Conservation (phyloP, 2,888 invertebrate species). For the Coelinius sp. region DNA sequence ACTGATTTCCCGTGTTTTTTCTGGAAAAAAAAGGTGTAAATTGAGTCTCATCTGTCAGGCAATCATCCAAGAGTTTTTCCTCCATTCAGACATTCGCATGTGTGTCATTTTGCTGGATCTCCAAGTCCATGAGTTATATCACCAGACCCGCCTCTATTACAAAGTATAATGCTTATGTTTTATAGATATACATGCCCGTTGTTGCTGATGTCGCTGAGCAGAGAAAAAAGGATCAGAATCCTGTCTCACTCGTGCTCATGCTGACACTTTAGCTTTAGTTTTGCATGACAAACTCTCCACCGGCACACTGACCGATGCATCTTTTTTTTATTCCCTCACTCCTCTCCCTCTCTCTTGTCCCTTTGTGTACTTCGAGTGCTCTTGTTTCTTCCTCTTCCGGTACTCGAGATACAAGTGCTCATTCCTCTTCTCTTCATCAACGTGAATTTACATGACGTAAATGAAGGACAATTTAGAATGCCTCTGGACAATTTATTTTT, state of each 20-base stretch:
- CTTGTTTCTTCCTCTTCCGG: slow-evolving; percentile 32
- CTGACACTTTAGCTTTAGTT: no score
- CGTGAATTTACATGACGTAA: slow-evolving; percentile 35
- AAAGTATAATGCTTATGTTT: slow-evolving; percentile 63
- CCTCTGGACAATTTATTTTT: background rate
- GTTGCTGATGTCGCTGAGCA: slow-evolving; percentile 17
- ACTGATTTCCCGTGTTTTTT: background rate
- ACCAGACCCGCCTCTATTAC: slow-evolving; percentile 49
- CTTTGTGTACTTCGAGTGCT: slow-evolving; percentile 8
- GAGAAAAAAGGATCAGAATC: background rate
- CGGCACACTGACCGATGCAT: slow-evolving; percentile 35
- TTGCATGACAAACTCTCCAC: slow-evolving; percentile 41
- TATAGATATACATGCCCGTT: slow-evolving; percentile 51
- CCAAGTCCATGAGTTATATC: background rate
- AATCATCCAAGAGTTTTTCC: background rate
- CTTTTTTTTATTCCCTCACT: slow-evolving; percentile 25
- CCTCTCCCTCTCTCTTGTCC: background rate
- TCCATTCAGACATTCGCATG: background rate
- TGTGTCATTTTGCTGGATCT: background rate
- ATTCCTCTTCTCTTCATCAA: slow-evolving; percentile 27
- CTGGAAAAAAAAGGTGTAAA: background rate
- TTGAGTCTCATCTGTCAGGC: background rate
- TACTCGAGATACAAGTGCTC: slow-evolving; percentile 21
- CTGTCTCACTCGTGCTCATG: background rate
- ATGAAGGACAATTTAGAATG: slow-evolving; percentile 35